A percentile compares a stretch with the other conserved stretches of the same genome.
These are phyloP conservation scores for Microctenopoma stevenorrisi DNA, from an alignment of 2,797 vertebrate genomes.

Conservation along the genomic window DNA sequence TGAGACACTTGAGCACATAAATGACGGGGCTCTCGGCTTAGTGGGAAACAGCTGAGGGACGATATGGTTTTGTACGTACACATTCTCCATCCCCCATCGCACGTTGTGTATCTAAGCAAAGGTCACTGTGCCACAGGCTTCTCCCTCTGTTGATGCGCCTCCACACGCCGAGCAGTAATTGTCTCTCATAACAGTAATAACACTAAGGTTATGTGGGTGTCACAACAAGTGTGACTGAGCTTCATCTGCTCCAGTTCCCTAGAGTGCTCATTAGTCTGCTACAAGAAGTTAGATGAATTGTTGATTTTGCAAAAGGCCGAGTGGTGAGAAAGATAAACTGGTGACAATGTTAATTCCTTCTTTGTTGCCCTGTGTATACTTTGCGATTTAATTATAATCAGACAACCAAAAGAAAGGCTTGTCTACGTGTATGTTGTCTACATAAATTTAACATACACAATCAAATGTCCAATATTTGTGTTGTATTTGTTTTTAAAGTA, in stretches of 20 bases:
- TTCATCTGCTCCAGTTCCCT: conserved; percentile 13
- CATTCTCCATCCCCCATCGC: not conserved
- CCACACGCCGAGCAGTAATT: conserved; percentile 17
- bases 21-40: not conserved
- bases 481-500: no score
- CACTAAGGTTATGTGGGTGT: conserved; percentile 26
- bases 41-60: conserved; percentile 4
- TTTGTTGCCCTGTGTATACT: conserved; percentile 7
- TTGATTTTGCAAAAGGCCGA: conserved; percentile 14
- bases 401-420: not conserved
- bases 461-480: not conserved
- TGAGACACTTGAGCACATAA: conserved; percentile 18
- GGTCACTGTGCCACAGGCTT: not conserved
- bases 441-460: not conserved
- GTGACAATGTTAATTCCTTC: conserved; percentile 17
- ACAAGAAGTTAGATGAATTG: conserved; percentile 5
- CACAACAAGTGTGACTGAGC: conserved; percentile 10
- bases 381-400: conserved; percentile 25
- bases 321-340: conserved; percentile 18
- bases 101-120: conserved; percentile 13
- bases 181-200: conserved; percentile 28
- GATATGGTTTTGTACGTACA: not conserved
- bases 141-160: conserved; percentile 9
- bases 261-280: conserved; percentile 43
- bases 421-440: no score